Evolutionary conservation across 2,113 vertebrate species (phyloP), one percentile per base, ranked within the genome.

Genomic region (Catagonus wagneri): DNA sequence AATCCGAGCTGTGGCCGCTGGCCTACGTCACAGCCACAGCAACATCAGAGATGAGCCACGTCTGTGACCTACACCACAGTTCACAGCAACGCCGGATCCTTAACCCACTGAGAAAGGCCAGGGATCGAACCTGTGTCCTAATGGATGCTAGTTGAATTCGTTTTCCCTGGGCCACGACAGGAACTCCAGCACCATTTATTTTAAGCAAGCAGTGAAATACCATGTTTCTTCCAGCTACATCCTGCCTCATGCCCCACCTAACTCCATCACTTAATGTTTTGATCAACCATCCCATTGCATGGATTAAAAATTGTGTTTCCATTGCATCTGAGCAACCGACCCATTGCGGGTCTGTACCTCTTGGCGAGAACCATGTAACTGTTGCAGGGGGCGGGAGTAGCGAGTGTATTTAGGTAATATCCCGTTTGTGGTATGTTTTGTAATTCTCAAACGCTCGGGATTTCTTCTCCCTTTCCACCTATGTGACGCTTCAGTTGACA

Each of bases 251-350:
- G 0, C 15, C 14, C 36, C 76, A 79, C 15, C 92, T 95, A 27
- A 50, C 89, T 90, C 86, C 76, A 56, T 78, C 54, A 34, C 58
- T 54, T 85, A 29, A 16, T 69, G 66, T 75, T 92, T 90, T 95
- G 29, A 83, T 86, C 61, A 76, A 29, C 50, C 60, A 79, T 80
- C 83, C 65, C 74, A 68, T 44, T 76, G 69, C 78, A 79, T 34
- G 29, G 60, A 92, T 83, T 96, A 87, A 95, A 88, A 89, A 89
- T 86, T 95, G 86, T 80, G 92, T 86, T 79, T 44, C 5, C 72
- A 11, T 79, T 83, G n/a, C 23, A 56, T 36, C 32, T 39, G 89
- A 96, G 60, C 52, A 25, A 14, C n/a, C 58, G 71, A 90, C 84
- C 63, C 54, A 89, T 83, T 61, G 58, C 44, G 32, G 60, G 25